Evolutionary conservation across 2,888 invertebrate species (phyloP).

Genomic region (Cataglyphis rosenhaueri): DNA sequence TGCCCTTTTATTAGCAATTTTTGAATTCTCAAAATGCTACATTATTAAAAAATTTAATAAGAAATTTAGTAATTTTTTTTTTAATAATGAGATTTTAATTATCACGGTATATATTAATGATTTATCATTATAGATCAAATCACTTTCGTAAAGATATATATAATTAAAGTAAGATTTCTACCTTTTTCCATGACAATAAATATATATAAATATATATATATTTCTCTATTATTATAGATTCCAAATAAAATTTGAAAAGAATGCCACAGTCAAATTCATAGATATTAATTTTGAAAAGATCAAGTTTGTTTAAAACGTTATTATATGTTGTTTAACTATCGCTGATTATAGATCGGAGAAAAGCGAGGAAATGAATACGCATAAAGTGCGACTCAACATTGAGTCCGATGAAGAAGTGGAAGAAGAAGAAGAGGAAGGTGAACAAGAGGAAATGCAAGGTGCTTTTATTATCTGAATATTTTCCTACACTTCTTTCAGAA

Average conservation of each 20-base stretch:
- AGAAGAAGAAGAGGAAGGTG: slow-evolving; percentile 80
- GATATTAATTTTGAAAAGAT: background rate
- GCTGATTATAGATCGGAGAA: slow-evolving; percentile 88
- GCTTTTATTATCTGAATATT: slow-evolving; percentile 8
- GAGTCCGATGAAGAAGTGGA: slow-evolving; percentile 87
- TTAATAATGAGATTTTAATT: background rate
- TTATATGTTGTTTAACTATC: background rate
- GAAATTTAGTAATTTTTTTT: background rate
- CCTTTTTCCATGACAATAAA: background rate
- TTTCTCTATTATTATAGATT: background rate
- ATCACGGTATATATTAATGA: background rate
- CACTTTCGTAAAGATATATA: background rate
- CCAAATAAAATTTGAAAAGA: background rate
- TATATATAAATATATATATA: background rate
- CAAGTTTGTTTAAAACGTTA: background rate
- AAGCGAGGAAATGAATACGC: slow-evolving; percentile 90
- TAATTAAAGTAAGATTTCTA: background rate
- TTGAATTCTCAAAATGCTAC: background rate
- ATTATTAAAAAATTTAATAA: background rate
- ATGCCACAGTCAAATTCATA: background rate
- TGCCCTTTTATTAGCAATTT: background rate
- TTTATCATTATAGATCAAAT: background rate
- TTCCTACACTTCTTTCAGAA: background rate
- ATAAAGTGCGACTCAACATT: slow-evolving; percentile 90
- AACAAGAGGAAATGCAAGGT: slow-evolving; percentile 80